phyloP scores from a whole-genome alignment of 2,113 vertebrate species.

The Chaetops frenatus region DNA sequence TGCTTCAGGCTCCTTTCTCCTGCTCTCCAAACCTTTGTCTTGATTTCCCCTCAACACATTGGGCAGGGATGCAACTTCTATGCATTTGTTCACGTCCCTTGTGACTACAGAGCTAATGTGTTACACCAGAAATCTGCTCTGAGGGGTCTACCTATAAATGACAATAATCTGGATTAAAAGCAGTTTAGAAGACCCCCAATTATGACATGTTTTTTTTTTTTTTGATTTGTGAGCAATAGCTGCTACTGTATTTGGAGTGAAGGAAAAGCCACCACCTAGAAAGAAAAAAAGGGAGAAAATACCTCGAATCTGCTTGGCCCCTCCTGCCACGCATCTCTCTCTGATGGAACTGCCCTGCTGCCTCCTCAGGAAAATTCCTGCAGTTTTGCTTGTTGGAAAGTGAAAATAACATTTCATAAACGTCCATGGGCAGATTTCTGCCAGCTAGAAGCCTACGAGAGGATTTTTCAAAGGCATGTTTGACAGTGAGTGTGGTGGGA shows the following conservation, averaged over 20 bases:
- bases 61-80: neutral
- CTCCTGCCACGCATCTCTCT: neutral
- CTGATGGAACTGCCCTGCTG: neutral
- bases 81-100: neutral
- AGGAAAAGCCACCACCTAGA: neutral
- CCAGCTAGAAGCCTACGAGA: neutral
- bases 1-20: neutral
- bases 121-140: neutral
- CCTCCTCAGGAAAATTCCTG: constrained; percentile 14
- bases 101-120: neutral
- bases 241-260: neutral
- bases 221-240: neutral
- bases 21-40: neutral
- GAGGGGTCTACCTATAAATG: neutral
- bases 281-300: neutral
- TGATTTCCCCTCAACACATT: neutral
- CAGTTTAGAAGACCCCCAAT: neutral
- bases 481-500: neutral
- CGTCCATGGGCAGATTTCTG: neutral
- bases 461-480: neutral
- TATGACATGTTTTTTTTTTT: neutral
- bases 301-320: neutral
- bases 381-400: neutral
- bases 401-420: constrained; percentile 1
- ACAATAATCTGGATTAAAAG: neutral